Percentiles rank a stretch among this genome's conserved stretches.
Evolutionary conservation across 2,888 invertebrate species (phyloP).

Genomic region (Melanchra persicariae): DNA sequence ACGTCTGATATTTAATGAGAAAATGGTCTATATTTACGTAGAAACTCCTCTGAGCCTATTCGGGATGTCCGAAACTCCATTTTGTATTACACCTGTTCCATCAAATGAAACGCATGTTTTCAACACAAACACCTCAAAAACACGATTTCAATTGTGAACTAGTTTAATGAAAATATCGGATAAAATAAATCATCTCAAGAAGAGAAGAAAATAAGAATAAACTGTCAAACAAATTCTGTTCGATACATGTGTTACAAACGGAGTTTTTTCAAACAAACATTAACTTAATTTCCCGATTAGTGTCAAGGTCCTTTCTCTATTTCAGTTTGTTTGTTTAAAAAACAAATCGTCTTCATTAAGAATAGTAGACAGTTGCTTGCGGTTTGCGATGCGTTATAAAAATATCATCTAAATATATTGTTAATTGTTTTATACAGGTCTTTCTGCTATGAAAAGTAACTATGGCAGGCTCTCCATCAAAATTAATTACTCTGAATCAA

Average conservation of each 20-base stretch:
- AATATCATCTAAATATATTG: background rate
- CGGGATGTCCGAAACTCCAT: no score
- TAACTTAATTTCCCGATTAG: slow-evolving; percentile 28
- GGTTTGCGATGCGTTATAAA: background rate
- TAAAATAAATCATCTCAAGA: background rate
- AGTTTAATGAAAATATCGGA: no score
- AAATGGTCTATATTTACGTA: background rate
- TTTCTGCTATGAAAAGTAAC: background rate
- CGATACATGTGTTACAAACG: slow-evolving; percentile 1
- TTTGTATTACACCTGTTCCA: background rate
- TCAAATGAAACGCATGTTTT: background rate
- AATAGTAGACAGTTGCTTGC: background rate
- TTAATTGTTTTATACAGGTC: background rate
- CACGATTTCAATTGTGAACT: no score
- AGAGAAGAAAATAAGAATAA: background rate
- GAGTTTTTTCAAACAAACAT: slow-evolving; percentile 29
- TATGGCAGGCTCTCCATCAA: no score
- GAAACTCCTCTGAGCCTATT: no score
- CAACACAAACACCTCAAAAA: background rate
- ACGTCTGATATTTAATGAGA: background rate
- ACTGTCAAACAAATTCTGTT: slow-evolving; percentile 21
- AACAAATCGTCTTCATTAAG: background rate
- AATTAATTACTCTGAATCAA: background rate
- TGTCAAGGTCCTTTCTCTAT: slow-evolving; percentile 29
- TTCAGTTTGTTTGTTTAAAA: slow-evolving; percentile 19